phyloP scores from a whole-genome alignment of 1,140 invertebrate genomes.

The Ridgeia piscesae region DNA sequence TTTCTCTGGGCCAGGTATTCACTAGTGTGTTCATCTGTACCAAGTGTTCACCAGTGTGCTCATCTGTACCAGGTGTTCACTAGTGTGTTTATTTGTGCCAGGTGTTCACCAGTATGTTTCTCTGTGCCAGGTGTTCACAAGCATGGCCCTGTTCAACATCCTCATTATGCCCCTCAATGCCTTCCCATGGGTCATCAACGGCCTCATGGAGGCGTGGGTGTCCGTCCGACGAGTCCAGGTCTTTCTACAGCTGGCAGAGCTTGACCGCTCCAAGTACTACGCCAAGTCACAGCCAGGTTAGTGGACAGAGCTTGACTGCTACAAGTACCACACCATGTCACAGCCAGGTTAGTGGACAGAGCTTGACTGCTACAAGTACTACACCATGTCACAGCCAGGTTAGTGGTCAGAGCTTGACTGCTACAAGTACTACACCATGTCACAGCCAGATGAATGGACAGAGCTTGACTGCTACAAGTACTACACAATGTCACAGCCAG shows the following conservation, averaged over 20 bases:
- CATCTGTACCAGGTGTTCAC: no score
- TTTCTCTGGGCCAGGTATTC: no score
- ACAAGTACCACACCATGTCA: neutral
- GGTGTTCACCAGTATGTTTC: no score
- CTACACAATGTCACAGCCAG: no score
- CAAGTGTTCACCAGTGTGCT: no score
- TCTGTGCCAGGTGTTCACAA: constrained; percentile 75
- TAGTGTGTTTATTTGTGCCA: no score
- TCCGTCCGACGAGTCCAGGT: constrained; percentile 59
- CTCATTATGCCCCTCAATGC: constrained; percentile 93
- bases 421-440: no score
- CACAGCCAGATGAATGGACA: no score
- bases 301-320: neutral
- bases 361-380: constrained; percentile 39
- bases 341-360: constrained; percentile 24
- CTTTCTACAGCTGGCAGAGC: constrained; percentile 53
- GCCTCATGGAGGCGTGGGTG: constrained; percentile 83
- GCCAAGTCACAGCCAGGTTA: neutral
- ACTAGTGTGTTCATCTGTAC: no score
- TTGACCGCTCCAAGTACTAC: constrained; percentile 39
- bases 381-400: neutral
- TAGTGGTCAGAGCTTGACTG: neutral
- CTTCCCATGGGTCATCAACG: constrained; percentile 98
- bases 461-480: no score
- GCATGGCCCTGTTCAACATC: constrained; percentile 93